Evolutionary conservation across 2,888 invertebrate species (phyloP).

Genomic region (Mesorhabditis spiculigera): DNA sequence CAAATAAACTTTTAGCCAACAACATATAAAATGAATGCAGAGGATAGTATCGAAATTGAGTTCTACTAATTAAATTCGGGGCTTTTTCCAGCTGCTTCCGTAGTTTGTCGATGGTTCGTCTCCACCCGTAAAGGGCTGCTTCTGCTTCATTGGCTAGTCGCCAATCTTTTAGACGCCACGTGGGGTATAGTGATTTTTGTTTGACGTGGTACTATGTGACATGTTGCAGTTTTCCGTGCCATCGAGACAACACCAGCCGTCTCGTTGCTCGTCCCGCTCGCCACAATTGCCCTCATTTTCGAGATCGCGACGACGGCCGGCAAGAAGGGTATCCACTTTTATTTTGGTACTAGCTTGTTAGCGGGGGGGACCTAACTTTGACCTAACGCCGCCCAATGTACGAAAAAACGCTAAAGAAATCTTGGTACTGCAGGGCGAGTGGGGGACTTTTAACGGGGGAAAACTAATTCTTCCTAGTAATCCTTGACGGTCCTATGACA

Average conservation of each 20-base stretch:
- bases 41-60: too few species aligned
- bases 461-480: too few species aligned
- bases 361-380: too few species aligned
- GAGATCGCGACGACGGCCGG: constrained; percentile 6
- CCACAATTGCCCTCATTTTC: background rate
- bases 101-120: background rate
- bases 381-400: too few species aligned
- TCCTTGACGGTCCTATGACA: too few species aligned
- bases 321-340: background rate
- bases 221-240: background rate
- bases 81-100: background rate
- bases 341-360: too few species aligned
- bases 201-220: background rate
- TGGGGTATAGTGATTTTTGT: background rate
- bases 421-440: too few species aligned
- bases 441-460: too few species aligned
- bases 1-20: too few species aligned
- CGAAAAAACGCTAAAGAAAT: too few species aligned
- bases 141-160: background rate
- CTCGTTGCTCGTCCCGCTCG: background rate
- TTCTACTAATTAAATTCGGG: too few species aligned
- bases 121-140: background rate
- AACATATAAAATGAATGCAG: too few species aligned
- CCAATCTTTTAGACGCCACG: background rate
- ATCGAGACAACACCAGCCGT: background rate